Percentiles rank a stretch among this genome's conserved stretches.
Evolutionary conservation across 2,797 vertebrate species (phyloP).

Genomic region (Alauda arvensis): DNA sequence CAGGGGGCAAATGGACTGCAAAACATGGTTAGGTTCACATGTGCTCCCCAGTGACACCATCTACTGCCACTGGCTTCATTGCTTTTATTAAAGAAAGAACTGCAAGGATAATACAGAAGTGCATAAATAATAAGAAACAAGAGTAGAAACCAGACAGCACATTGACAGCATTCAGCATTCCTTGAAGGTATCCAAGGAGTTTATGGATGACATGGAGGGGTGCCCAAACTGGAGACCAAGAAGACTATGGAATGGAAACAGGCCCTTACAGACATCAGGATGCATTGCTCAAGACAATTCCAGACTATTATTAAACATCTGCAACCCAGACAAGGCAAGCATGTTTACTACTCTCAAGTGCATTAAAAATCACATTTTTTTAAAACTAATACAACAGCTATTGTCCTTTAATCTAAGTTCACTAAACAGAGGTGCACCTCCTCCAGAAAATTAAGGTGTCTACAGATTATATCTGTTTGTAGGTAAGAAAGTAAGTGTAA

Average conservation of each 20-base stretch:
- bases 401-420: neutral
- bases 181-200: neutral
- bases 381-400: neutral
- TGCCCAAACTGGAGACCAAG: neutral
- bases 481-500: neutral
- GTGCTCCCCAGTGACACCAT: neutral
- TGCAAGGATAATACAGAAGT: neutral
- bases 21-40: neutral
- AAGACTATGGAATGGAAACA: neutral
- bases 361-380: neutral
- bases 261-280: neutral
- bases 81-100: neutral
- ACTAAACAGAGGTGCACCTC: neutral
- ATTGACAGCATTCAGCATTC: neutral
- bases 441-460: neutral
- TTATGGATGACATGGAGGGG: neutral
- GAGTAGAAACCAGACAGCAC: neutral
- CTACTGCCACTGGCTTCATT: neutral
- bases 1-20: neutral
- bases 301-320: neutral
- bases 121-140: neutral
- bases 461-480: neutral
- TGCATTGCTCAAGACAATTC: neutral
- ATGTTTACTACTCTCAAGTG: neutral
- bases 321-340: neutral